Conservation (phyloP, 2,888 invertebrate genomes). For the Villa cingulata region DNA sequence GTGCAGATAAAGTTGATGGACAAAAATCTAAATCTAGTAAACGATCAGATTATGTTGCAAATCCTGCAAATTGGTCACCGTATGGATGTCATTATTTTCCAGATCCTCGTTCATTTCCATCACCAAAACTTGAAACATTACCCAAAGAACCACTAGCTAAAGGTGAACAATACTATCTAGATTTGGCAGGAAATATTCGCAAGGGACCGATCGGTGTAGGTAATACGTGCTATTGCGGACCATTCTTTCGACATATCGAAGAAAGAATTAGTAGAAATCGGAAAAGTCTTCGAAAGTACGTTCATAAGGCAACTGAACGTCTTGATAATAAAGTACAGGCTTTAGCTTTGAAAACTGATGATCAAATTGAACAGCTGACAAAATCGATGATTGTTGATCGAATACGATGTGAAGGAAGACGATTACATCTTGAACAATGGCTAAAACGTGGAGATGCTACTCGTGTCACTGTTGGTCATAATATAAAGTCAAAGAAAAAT, state of each 20-base stretch:
- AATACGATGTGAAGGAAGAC: constrained; percentile 39
- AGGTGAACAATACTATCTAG: constrained; percentile 89
- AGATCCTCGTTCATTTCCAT: constrained; percentile 70
- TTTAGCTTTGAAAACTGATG: constrained; percentile 57
- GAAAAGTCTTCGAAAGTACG: constrained; percentile 47
- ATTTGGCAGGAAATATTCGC: constrained; percentile 85
- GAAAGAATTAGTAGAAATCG: constrained; percentile 58
- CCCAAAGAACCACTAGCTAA: constrained; percentile 72
- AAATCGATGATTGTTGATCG: constrained; percentile 33
- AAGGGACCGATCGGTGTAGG: constrained; percentile 93
- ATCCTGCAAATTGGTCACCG: constrained; percentile 59
- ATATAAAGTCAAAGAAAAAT: constrained; percentile 42
- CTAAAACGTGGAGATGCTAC: constrained; percentile 49
- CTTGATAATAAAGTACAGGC: constrained; percentile 70
- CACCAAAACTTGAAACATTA: constrained; percentile 70
- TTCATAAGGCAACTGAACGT: constrained; percentile 65
- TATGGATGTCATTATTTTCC: constrained; percentile 88
- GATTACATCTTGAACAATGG: constrained; percentile 56
- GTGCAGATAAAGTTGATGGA: constrained; percentile 12
- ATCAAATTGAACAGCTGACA: constrained; percentile 55
- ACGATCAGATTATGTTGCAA: constrained; percentile 38
- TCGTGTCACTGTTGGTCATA: constrained; percentile 41
- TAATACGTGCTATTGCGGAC: constrained; percentile 85
- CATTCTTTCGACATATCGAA: constrained; percentile 79
- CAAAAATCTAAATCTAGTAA: constrained; percentile 35